Conservation (phyloP, 2,888 invertebrate species). For the Pyrocoelia pectoralis region DNA sequence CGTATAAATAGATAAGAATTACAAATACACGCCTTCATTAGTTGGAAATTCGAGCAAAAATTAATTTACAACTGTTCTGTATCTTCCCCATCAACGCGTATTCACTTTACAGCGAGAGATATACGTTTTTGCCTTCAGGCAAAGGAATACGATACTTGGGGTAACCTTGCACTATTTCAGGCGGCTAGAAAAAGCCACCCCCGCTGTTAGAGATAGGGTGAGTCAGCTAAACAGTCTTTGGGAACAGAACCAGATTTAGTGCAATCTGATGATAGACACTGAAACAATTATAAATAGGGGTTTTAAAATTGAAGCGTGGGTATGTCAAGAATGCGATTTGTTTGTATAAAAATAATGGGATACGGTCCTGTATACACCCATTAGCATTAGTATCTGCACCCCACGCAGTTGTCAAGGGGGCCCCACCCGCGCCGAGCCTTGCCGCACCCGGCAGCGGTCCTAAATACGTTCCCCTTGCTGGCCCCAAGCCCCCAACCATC, state of each 20-base stretch:
- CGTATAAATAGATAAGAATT: neutral
- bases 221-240: conserved; percentile 39
- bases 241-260: conserved; percentile 33
- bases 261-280: neutral
- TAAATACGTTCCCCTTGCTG: conserved; percentile 40
- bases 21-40: neutral
- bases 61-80: conserved; percentile 2
- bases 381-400: conserved; percentile 50
- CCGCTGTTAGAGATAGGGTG: conserved; percentile 38
- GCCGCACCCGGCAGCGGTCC: conserved; percentile 49
- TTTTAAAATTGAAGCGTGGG: neutral
- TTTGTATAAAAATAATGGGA: conserved; percentile 5
- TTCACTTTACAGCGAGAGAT: conserved; percentile 29
- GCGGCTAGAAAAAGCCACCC: conserved; percentile 37
- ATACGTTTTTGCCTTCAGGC: conserved; percentile 17
- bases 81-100: conserved; percentile 17
- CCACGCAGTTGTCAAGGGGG: conserved; percentile 50
- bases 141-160: conserved; percentile 24
- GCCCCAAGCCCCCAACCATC: conserved; percentile 42
- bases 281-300: neutral
- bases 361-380: conserved; percentile 44
- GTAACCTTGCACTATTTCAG: conserved; percentile 34
- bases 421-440: conserved; percentile 56
- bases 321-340: neutral
- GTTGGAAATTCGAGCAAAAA: neutral